Evolutionary conservation across 2,113 vertebrate genomes (phyloP), one percentile per base, ranked within the genome.

Genomic region (Pangasianodon hypophthalmus): DNA sequence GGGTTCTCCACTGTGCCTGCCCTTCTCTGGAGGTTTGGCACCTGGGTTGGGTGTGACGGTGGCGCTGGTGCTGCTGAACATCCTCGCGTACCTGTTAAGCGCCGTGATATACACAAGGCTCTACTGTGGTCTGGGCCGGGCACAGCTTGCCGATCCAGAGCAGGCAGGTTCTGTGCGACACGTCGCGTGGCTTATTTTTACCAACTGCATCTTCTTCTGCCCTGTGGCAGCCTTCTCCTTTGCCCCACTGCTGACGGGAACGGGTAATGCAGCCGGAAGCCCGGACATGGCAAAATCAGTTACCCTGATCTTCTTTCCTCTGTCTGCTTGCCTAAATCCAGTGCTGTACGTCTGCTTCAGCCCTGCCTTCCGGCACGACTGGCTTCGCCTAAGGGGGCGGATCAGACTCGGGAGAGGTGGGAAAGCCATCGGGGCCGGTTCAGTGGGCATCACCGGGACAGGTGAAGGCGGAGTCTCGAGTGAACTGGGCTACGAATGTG

Each of bases 171-270:
- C 96, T 32, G 97, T 99, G 86, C 97, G 97, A 90, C 98, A 99
- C 0, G 96, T 99, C 0, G 98, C 98, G 85, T 99, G 98, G 98
- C 97, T 99, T 0, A 99, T 99, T 94, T 99, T 99, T 95, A 99
- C 98, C 54, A 99, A 99, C 92, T 99, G 98, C 95, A 97, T 99
- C 94, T 98, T 99, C 88, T 99, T 99, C 96, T 99, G 98, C 93
- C 98, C 98, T 0, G 98, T 99, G 64, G 98, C 98, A 0, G 98
- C 98, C 24, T 99, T 99, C 94, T 99, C 98, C 0, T 99, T 99
- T 32, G 97, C 98, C 0, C 97, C 98, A 0, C 86, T 99, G 88
- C 95, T 99, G 93, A 97, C 97, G 0, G 97, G 96, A 0, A 95
- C 97, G 62, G 95, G 94, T 24, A 92, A 92, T 0, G 91, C 94